Percentiles rank a stretch among this genome's conserved stretches.
Evolutionary conservation across 2,888 invertebrate genomes (phyloP).

Genomic region (Lasioglossum zephyrum): DNA sequence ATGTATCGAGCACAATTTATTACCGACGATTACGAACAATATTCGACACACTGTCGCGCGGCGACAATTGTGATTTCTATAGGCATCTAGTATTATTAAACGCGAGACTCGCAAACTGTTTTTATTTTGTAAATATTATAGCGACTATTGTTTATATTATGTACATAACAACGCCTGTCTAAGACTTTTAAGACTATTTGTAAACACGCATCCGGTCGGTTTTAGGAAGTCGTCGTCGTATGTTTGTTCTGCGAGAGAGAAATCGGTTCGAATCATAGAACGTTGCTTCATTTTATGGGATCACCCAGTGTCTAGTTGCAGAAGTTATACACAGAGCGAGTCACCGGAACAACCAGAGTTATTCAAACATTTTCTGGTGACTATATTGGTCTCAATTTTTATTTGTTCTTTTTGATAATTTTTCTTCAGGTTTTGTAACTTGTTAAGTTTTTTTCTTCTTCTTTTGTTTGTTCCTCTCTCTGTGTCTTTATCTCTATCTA

Average conservation of each 20-base stretch:
- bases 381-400: not conserved
- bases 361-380: not conserved
- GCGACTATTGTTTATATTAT: constrained; percentile 58
- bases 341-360: not conserved
- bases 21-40: constrained; percentile 30
- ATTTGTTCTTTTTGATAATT: not conserved
- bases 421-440: not conserved
- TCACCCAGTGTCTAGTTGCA: constrained; percentile 31
- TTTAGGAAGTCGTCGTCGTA: constrained; percentile 21
- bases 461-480: not conserved
- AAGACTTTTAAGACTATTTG: constrained; percentile 47
- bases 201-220: constrained; percentile 37
- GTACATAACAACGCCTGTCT: constrained; percentile 68
- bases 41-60: constrained; percentile 38
- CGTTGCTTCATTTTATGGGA: constrained; percentile 43
- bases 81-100: constrained; percentile 52
- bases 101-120: constrained; percentile 35
- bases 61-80: constrained; percentile 57
- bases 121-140: constrained; percentile 71
- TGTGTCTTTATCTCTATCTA: not conserved
- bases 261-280: constrained; percentile 27
- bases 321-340: constrained; percentile 25
- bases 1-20: constrained; percentile 55
- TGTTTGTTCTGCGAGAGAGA: constrained; percentile 14
- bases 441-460: not conserved